Evolutionary conservation across 23 tunicate genomes (phyloP), one percentile per base, ranked within the genome.

Genomic region (Aplidium turbinatum): DNA sequence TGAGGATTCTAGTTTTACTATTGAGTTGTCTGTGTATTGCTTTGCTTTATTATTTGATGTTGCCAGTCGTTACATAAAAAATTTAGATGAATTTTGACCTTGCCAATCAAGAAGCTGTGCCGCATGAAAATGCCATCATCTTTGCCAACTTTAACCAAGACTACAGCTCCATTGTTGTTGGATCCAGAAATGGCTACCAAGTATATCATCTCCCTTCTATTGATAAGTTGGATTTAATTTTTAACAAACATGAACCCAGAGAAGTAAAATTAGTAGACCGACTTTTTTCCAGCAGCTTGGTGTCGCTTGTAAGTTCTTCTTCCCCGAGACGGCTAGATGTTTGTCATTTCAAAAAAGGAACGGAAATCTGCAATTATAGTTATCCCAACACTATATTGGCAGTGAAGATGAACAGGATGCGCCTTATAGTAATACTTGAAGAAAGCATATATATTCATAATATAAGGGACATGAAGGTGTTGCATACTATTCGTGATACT

Each of bases 71-170:
- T n/a, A n/a, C n/a, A n/a, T n/a, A n/a, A n/a, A n/a, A n/a, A n/a
- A n/a, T n/a, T n/a, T n/a, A n/a, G n/a, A 78, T 78, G 83, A 78
- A 78, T 52, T 36, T 21, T 26, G 66, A 78, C 57, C 56, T 78
- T 22, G 83, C 76, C 31, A 69, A 78, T 36, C 78, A 60, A 58
- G 78, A 78, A 32, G 40, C 78, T 25, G 71, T 53, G 25, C 33
- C 64, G 29, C 9, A 69, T 28, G 42, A 60, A 21, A 66, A 73
- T 56, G 81, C 47, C 50, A 80, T 81, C 33, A 42, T 94, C 58
- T 87, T 83, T 77, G 85, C 85, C 65, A 94, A 87, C 51, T 94
- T 94, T 56, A 94, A 94, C 54, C 99, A 94, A 51, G 87, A 86
- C 56, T 78, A 78, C 50, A 58, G 95, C 4, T 82, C 90, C 0